A percentile compares a stretch with the other conserved stretches of the same genome.
Evolutionary conservation across 2,113 vertebrate species (phyloP).

Genomic region (Bettongia penicillata): DNA sequence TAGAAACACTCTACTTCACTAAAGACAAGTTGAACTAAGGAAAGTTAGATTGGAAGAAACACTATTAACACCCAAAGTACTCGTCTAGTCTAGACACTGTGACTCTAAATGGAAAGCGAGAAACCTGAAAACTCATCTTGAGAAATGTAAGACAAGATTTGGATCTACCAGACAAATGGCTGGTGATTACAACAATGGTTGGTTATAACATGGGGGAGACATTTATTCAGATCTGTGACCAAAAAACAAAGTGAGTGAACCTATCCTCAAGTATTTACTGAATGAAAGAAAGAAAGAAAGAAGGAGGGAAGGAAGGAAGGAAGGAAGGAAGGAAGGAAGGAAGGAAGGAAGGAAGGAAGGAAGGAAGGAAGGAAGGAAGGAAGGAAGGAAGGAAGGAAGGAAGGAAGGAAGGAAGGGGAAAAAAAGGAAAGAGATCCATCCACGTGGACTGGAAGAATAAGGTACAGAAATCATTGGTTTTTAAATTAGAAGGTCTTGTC

Average conservation of each 20-base stretch:
- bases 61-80: conserved; percentile 4
- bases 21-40: conserved; percentile 5
- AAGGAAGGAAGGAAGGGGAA: not conserved
- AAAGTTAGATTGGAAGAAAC: conserved; percentile 31
- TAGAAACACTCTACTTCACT: not conserved
- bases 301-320: too few relatives aligned
- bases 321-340: too few relatives aligned
- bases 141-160: conserved; percentile 18
- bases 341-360: too few relatives aligned
- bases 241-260: not conserved
- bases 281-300: not conserved
- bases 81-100: not conserved
- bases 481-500: not conserved
- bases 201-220: not conserved
- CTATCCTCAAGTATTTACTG: not conserved
- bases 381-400: too few relatives aligned
- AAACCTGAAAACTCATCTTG: conserved; percentile 33
- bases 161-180: not conserved
- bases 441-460: not conserved
- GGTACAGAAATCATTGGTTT: not conserved
- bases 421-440: not conserved
- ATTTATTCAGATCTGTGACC: conserved; percentile 9
- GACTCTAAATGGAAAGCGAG: conserved; percentile 46
- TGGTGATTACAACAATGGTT: not conserved
- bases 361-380: too few relatives aligned